These are phyloP conservation scores for Drosophila paramelanica DNA, from an alignment of 2,888 invertebrate species.

Conservation along the genomic window DNA sequence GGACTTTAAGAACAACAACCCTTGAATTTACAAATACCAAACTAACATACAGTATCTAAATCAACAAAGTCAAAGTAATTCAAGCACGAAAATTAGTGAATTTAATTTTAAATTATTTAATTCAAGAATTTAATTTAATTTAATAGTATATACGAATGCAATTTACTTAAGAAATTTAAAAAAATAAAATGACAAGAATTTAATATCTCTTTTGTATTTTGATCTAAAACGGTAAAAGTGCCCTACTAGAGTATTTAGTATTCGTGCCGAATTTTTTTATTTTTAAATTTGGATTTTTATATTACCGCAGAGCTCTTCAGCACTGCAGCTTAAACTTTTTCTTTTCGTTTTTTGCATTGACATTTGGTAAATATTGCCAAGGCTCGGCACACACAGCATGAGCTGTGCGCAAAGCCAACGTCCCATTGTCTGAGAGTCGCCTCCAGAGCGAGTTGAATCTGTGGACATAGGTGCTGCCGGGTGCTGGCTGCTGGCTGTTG, in stretches of 20 bases:
- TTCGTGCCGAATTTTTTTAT: conserved; percentile 5
- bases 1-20: not conserved
- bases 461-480: conserved; percentile 36
- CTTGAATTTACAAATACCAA: no score
- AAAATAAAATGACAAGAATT: no score
- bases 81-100: no score
- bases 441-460: conserved; percentile 38
- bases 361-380: conserved; percentile 79
- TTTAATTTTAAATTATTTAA: no score
- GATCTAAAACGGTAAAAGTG: not conserved
- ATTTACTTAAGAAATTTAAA: no score
- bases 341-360: conserved; percentile 68
- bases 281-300: conserved; percentile 10
- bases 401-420: conserved; percentile 31
- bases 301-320: conserved; percentile 46
- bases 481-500: conserved; percentile 10
- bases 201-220: not conserved
- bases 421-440: conserved; percentile 32
- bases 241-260: conserved; percentile 30
- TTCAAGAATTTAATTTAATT: no score
- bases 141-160: no score
- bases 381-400: conserved; percentile 60
- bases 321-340: conserved; percentile 55
- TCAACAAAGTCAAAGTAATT: no score
- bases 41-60: no score